A percentile compares a stretch with the other conserved stretches of the same genome.
Conservation (phyloP, 2,797 vertebrate genomes). For the Phrynocephalus forsythii region DNA sequence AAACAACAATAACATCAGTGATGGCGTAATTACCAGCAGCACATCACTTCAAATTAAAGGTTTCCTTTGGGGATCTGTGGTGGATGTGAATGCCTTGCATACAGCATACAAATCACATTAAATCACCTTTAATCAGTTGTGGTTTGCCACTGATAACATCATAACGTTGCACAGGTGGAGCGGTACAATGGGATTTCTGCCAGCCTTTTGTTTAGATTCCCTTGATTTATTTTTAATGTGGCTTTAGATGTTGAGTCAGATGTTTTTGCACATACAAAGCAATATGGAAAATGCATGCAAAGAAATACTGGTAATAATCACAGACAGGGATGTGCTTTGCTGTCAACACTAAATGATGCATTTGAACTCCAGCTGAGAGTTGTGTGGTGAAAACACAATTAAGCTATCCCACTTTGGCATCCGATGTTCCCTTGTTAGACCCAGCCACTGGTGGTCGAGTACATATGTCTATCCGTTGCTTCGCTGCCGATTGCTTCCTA, state of each 20-base stretch:
- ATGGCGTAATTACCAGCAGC: too few species aligned
- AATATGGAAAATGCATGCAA: not conserved
- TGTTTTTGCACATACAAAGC: not conserved
- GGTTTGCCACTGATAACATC: too few species aligned
- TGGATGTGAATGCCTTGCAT: too few species aligned
- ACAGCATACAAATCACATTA: too few species aligned
- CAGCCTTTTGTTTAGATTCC: too few species aligned
- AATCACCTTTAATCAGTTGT: too few species aligned
- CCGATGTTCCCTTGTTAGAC: not conserved
- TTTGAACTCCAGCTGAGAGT: not conserved
- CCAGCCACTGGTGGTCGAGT: too few species aligned
- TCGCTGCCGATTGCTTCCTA: not conserved
- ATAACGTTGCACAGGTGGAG: too few species aligned
- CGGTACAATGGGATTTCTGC: too few species aligned
- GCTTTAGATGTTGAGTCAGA: not conserved
- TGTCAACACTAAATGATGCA: not conserved
- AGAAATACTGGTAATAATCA: not conserved
- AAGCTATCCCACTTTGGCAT: not conserved
- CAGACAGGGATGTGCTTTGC: not conserved
- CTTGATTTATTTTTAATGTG: conserved; percentile 15
- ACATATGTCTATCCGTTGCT: not conserved
- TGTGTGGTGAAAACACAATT: not conserved
- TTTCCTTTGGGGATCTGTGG: too few species aligned
- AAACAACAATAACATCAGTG: too few species aligned
- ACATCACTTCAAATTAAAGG: too few species aligned